Evolutionary conservation across 2,113 vertebrate species (phyloP), one percentile per base, ranked within the genome.

Genomic region (Saccopteryx bilineata): DNA sequence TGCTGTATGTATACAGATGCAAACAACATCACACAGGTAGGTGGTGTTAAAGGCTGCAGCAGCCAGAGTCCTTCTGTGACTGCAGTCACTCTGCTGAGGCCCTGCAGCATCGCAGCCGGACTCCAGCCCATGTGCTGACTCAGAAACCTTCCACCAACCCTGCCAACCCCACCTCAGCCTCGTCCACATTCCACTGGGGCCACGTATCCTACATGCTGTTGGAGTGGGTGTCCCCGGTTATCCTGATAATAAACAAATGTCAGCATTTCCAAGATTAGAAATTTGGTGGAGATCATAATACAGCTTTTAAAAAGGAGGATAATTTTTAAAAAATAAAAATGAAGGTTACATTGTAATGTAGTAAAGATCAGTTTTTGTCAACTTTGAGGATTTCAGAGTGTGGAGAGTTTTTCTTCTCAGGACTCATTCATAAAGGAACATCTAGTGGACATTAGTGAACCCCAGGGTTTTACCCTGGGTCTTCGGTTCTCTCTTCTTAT

Each of bases 1-100:
- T 2, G 2, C 4, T 15, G 1, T 9, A 9, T 1, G 12, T 2
- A n/a, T 7, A 5, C 1, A 5, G 21, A 56, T 2, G 39, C 39
- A n/a, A n/a, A n/a, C n/a, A n/a, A n/a, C n/a, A n/a, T n/a, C n/a
- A 39, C 39, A 39, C 39, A 39, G 39, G 39, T 39, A 39, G 39
- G 39, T 5, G 8, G 31, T 23, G 13, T 7, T 61, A 18, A 2
- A 26, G 66, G 48, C 78, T 10, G 18, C 24, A 5, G 63, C 26
- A 6, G 14, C 0, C 26, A 19, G 15, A 79, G 13, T 24, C 21
- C 54, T 19, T 19, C 21, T 23, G 5, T 8, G 84, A 28, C 46
- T 17, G 26, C 12, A 54, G 48, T 7, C 24, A 13, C 58, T 69
- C 76, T 39, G 65, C 5, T 28, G 18, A 74, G 69, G 23, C n/a